A percentile compares a stretch with the other conserved stretches of the same genome.
phyloP scores from a whole-genome alignment of 2,113 vertebrate genomes.

The Hiodon alosoides region DNA sequence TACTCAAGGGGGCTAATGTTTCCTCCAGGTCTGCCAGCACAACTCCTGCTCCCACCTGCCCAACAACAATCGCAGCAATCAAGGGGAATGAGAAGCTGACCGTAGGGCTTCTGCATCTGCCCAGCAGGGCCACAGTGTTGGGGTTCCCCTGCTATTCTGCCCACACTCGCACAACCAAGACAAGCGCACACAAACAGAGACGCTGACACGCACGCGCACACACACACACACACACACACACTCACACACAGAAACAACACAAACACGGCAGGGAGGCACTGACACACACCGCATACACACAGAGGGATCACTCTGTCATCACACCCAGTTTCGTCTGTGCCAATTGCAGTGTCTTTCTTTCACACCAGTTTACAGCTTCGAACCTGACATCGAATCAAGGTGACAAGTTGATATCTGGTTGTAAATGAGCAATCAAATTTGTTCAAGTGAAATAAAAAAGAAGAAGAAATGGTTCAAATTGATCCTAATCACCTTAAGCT shows the following conservation, averaged over 20 bases:
- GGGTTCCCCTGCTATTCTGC: neutral
- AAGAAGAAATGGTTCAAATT: too few species aligned
- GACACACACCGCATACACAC: neutral
- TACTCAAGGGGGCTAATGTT: constrained; percentile 1
- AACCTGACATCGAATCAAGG: too few species aligned
- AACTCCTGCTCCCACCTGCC: neutral
- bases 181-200: neutral
- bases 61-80: neutral
- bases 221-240: neutral
- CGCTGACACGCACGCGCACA: neutral
- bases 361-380: too few species aligned
- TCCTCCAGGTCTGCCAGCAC: neutral
- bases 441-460: too few species aligned
- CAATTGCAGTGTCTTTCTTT: neutral
- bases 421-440: too few species aligned
- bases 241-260: neutral
- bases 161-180: neutral
- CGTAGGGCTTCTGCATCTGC: neutral
- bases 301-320: neutral
- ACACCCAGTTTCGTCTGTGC: neutral
- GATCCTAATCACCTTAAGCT: too few species aligned
- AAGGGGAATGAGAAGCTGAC: neutral
- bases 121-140: neutral
- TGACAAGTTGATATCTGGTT: too few species aligned
- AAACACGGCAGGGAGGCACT: neutral